A percentile compares a stretch with the other conserved stretches of the same genome.
These are phyloP conservation scores for Agrotis puta DNA, from an alignment of 2,888 invertebrate species.

Conservation along the genomic window DNA sequence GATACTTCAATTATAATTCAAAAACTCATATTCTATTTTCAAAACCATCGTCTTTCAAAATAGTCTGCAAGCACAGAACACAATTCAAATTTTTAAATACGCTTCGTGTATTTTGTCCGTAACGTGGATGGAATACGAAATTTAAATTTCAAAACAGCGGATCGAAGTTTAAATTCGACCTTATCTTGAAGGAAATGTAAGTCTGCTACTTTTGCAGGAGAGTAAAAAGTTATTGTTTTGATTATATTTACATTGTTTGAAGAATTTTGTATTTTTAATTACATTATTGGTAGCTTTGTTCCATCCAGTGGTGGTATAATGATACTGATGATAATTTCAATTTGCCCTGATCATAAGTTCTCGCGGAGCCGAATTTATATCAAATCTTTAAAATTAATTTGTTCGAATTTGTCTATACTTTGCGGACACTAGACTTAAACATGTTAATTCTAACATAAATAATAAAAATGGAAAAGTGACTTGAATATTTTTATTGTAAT, in stretches of 20 bases:
- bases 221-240: background rate
- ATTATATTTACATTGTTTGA: background rate
- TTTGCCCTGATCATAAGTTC: no score
- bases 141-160: conserved; percentile 46
- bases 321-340: no score
- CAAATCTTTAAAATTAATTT: no score
- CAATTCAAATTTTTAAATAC: conserved; percentile 19
- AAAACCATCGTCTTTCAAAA: conserved; percentile 5
- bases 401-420: no score
- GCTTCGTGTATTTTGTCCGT: conserved; percentile 16
- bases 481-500: no score
- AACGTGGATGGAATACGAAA: conserved; percentile 40
- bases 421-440: no score
- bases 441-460: no score
- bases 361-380: no score
- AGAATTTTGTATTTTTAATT: background rate
- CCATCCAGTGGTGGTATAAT: no score
- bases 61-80: background rate
- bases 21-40: conserved; percentile 39
- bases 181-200: conserved; percentile 26
- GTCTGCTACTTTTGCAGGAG: background rate
- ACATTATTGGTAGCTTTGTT: no score
- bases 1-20: background rate
- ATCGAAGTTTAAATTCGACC: conserved; percentile 30
- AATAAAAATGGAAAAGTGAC: no score